Percentiles rank a stretch among this genome's conserved stretches.
Evolutionary conservation across 2,113 vertebrate genomes (phyloP).

Genomic region (Anguilla rostrata): DNA sequence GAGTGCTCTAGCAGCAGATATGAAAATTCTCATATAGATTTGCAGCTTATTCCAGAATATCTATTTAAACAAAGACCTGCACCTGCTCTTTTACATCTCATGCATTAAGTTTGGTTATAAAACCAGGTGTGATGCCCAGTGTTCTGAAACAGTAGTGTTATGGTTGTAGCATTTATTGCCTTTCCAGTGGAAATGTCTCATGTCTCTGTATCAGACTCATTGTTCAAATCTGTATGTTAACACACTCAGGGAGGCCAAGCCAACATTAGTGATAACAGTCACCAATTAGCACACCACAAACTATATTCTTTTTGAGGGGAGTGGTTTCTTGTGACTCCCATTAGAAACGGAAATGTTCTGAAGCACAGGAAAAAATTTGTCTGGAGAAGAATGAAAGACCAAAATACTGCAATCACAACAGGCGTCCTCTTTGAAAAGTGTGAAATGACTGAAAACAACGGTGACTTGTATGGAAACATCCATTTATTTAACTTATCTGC

Average conservation of each 20-base stretch:
- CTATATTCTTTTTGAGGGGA: constrained; percentile 34
- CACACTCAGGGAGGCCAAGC: constrained; percentile 47
- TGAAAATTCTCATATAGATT: too few species aligned
- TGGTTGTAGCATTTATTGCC: neutral
- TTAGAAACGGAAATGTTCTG: constrained; percentile 31
- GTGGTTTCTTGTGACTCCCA: constrained; percentile 26
- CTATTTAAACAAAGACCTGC: too few species aligned
- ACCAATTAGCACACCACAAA: constrained; percentile 46
- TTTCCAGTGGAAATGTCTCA: neutral
- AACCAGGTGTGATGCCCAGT: neutral
- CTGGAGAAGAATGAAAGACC: constrained; percentile 20
- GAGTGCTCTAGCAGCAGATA: too few species aligned
- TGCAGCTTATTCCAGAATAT: too few species aligned
- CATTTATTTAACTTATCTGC: neutral
- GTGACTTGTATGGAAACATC: neutral
- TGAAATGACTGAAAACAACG: neutral
- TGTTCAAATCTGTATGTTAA: constrained; percentile 27
- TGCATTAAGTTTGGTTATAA: neutral
- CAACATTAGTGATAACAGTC: constrained; percentile 46
- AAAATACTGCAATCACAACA: neutral
- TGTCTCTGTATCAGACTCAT: constrained; percentile 19
- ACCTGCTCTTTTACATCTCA: neutral
- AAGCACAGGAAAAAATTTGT: constrained; percentile 20
- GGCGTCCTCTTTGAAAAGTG: neutral
- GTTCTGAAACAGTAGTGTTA: neutral